Base-by-base conservation (phyloP, 2,113 vertebrate species). In the Tachycineta bicolor region DNA sequence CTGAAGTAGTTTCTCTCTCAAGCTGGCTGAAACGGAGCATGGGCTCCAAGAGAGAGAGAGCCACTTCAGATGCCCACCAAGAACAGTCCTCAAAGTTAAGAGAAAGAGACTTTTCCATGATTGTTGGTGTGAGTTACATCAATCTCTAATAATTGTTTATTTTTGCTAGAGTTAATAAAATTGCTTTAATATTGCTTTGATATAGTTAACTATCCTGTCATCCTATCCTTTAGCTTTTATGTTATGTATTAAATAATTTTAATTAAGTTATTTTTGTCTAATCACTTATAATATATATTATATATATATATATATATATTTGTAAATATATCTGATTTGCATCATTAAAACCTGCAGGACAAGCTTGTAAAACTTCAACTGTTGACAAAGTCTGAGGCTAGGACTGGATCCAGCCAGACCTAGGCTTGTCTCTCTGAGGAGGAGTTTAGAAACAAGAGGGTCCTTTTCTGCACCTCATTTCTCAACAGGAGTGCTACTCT, bases 41-140 rank as follows among this genome's bases (percentile, higher is more conserved):
- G 37, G 37, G 37, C 37, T 37, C 37, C 37, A 37, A 37, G 37
- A 37, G 37, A 37, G 37, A 37, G 37, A 37, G 37, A 37, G 37
- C 37, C 37, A 10, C 37, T 37, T 37, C 37, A 37, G 11, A 10
- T 50, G 22, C 2, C 17, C 6, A 59, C 13, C 17, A 59, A 44
- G 31, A 34, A 31, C 14, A 59, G 4, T 22, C 11, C 21, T 37
- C 11, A 8, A 31, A 24, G 31, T 50, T 59, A 59, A 76, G 25
- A 31, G 31, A 76, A 43, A 43, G 13, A 31, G 14, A 59, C 8
- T 37, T 37, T 31, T 21, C 14, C 22, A 23, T 34, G 6, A 26
- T 33, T 0, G 0, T 44, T 44, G 9, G 7, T 7, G 5, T 22
- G 31, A 59, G 1, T 44, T 52, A 10, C 17, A 31, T 18, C 9